Evolutionary conservation across 2,888 invertebrate genomes (phyloP), one percentile per base, ranked within the genome.

Genomic region (Microplitis deprimator): DNA sequence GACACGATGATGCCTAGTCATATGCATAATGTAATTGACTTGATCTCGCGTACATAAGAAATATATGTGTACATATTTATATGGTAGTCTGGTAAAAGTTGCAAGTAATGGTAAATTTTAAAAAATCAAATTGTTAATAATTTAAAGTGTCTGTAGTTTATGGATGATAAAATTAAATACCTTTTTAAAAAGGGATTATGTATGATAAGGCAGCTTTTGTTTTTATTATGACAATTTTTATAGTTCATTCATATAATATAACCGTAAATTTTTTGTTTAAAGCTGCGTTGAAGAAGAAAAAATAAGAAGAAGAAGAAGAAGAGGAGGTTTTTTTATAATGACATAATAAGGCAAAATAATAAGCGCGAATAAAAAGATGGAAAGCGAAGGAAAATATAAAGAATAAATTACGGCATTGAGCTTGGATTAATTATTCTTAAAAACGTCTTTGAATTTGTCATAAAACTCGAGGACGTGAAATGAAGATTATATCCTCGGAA

Each of bases 11-110:
- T 72, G 80, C 79, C 82, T 83, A 83, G 86, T 87, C 87, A 88
- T 88, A 88, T 88, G 88, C 88, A 88, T 88, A 88, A 88, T 88
- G 88, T 88, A 88, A 88, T 88, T 88, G 88, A 88, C 87, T 87
- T 87, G 84, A 86, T 86, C 84, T 83, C 84, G 70, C 79, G 50
- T 50, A 50, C 13, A 50, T 50, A 50, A 50, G 50, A 50, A 3
- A 13, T 50, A 50, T 13, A 5, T 13, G 41, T 10, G 50, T 2
- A 4, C 4, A 4, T 29, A 29, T 29, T 29, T 29, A 29, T 4
- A 29, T 29, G 29, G 29, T 4, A 29, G 29, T 29, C 29, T 29
- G 50, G 50, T 50, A 50, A 50, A 50, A 50, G 8, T 50, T 50
- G 8, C 13, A 50, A 50, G 50, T 50, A 50, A 8, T 50, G 13